Evolutionary conservation across 2,797 vertebrate species (phyloP), one percentile per base, ranked within the genome.

Genomic region (Sus cebifrons): DNA sequence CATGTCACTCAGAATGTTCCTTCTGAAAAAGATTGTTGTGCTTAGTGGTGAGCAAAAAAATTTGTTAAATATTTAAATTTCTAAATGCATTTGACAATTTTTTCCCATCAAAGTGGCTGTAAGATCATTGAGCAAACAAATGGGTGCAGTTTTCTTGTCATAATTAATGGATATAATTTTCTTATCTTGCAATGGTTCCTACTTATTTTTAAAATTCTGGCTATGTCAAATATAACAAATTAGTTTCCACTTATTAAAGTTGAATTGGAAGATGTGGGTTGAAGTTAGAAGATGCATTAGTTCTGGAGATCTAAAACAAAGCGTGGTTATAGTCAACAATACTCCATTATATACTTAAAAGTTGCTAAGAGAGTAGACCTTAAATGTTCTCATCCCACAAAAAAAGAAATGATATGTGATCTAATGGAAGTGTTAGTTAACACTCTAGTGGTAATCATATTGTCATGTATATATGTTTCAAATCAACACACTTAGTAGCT

Each of bases 51-150:
- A 96, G 36, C 16, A 95, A 64, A 85, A 20, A 78, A 86, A 62
- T 49, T 86, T 91, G 6, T 75, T 62, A 93, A 44, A 91, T 75
- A 71, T 74, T 91, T 14, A 75, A 86, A 70, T 15, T 60, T 82
- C 70, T 49, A 56, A 27, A 68, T 89, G 2, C 8, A 77, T 67
- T 44, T 54, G 74, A 73, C 77, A 82, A 86, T 82, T 81, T 74
- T 94, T 88, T 36, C 18, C 6, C 3, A 77, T 89, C 36, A 90
- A 71, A 68, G 6, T 91, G 23, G 56, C 36, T 60, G 1, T 54
- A 92, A 88, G 11, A 82, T 82, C 4, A 68, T 52, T 88, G 11
- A 79, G 6, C 13, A 89, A 92, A 49, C 6, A 74, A 54, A 74
- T 27, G 52, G 95, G 18, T 49, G 67, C 12, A 56, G 27, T 49